phyloP scores from a whole-genome alignment of 2,888 invertebrate genomes.

The Machimus rusticus region DNA sequence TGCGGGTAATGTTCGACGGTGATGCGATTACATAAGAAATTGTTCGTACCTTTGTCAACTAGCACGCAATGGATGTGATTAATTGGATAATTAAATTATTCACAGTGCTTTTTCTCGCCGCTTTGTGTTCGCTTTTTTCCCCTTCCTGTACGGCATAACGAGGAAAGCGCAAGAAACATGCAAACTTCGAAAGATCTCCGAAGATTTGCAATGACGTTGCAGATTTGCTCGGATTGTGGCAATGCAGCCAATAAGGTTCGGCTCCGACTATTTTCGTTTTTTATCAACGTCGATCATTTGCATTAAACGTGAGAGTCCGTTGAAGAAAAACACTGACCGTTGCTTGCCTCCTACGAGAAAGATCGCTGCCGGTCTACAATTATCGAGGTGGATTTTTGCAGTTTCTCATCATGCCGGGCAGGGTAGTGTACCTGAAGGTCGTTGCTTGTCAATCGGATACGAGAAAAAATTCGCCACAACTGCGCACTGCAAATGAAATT shows the following conservation, averaged over 20 bases:
- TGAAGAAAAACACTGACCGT: neutral
- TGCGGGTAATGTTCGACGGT: neutral
- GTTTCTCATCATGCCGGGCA: neutral
- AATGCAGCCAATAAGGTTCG: neutral
- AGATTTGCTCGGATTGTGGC: neutral
- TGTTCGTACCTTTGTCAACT: neutral
- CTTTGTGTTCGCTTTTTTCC: neutral
- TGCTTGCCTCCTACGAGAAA: neutral
- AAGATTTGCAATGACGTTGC: neutral
- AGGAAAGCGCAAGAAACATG: neutral
- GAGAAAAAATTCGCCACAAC: neutral
- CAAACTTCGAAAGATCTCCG: neutral
- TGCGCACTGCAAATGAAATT: conserved; percentile 2
- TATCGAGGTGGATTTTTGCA: neutral
- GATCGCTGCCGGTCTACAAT: neutral
- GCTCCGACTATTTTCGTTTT: neutral
- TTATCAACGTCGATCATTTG: neutral
- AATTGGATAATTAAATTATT: neutral
- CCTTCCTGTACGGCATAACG: neutral
- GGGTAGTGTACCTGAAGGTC: conserved; percentile 7
- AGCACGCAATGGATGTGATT: neutral
- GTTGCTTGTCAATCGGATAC: neutral
- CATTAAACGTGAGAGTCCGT: neutral
- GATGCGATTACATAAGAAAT: neutral
- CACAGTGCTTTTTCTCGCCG: neutral